Percentiles rank a stretch among this genome's conserved stretches.
Evolutionary conservation across 1,140 invertebrate genomes (phyloP).

Genomic region (Drosophila mayri): DNA sequence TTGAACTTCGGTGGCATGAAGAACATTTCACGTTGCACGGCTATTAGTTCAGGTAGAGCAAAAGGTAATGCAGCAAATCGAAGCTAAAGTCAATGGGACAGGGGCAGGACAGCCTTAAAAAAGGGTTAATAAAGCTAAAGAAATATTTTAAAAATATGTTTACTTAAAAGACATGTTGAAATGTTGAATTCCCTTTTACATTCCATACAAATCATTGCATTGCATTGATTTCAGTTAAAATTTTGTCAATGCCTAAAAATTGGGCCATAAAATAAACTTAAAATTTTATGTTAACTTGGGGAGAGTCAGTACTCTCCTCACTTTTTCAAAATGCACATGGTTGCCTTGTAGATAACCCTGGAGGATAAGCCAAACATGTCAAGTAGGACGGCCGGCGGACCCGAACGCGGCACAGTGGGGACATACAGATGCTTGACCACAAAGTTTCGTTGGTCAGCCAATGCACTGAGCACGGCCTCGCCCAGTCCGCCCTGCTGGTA

Average conservation of each 20-base stretch:
- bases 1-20: conserved; percentile 13
- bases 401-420: conserved; percentile 94
- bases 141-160: background rate
- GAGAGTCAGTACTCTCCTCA: conserved; percentile 65
- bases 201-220: background rate
- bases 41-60: conserved; percentile 42
- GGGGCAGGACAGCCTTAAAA: background rate
- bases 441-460: conserved; percentile 90
- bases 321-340: conserved; percentile 87
- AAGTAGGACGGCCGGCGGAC: conserved; percentile 93
- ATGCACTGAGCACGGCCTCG: conserved; percentile 95
- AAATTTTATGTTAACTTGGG: background rate
- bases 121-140: conserved; percentile 13
- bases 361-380: conserved; percentile 96
- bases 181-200: background rate
- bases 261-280: background rate
- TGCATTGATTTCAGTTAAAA: background rate
- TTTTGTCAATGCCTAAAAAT: background rate
- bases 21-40: conserved; percentile 20
- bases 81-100: background rate
- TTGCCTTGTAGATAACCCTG: conserved; percentile 91
- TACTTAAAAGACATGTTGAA: background rate
- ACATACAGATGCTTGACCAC: conserved; percentile 94
- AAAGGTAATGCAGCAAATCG: background rate
- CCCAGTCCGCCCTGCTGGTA: conserved; percentile 97